Base-by-base conservation (phyloP, 2,113 vertebrate species). In the Microtus pennsylvanicus region DNA sequence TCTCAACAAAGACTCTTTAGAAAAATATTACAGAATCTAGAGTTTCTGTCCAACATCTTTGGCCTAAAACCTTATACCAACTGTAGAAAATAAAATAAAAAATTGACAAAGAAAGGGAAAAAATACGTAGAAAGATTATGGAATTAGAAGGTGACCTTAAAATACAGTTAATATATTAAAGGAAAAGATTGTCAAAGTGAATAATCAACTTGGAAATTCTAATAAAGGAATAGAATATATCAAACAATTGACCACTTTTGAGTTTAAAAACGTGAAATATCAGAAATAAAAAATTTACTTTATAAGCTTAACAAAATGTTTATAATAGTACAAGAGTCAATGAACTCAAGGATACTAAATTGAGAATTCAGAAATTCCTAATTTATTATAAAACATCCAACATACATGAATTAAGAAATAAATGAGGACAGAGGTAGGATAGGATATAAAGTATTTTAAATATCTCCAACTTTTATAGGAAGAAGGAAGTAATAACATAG, bases 261-360 rank as follows among this genome's bases (percentile, higher is more conserved):
- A 42, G 93, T 55, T 81, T 80, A 75, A 93, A 75, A 93, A 95
- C 86, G 3, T 76, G 3, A 81, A 63, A 55, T 95, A 69, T 22
- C 22, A 74, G 61, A 88, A 86, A 80, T 85, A 26, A 80, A 91
- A 93, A 95, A 21, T 70, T 91, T 1, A 47, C 24, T 81, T 3
- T 7, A 63, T 87, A 35, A 72, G 17, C 21, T 70, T 90, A 75
- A 42, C 1, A 72, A 16, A 33, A 86, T 8, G 17, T 30, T 86
- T 4, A 30, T 28, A 81, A 58, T 86, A 76, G 74, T 35, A 90
- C 26, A 80, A 58, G 26, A 81, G 69, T 85, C 1, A 69, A 58
- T 93, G 13, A 89, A 70, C 10, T 47, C 14, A 47, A 94, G 89
- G 3, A 42, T 77, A 63, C 26, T 33, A 89, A 92, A 87, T 65